A percentile compares a stretch with the other conserved stretches of the same genome.
Conservation (phyloP, 2,113 vertebrate genomes). For the Dinomys branickii region DNA sequence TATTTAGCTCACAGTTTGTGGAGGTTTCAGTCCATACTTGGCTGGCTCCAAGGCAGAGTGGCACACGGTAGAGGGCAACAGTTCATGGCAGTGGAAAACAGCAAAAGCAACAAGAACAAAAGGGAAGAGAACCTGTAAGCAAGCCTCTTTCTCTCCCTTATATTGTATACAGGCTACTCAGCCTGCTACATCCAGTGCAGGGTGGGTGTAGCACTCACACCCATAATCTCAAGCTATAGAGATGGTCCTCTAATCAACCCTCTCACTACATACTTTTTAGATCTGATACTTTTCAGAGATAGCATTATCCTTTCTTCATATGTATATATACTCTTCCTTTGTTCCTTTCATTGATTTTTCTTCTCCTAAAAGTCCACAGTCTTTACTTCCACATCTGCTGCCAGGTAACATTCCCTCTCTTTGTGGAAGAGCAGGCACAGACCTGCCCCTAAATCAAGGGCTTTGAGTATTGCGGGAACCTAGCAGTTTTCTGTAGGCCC, state of each 20-base stretch:
- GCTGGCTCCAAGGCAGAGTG: no score
- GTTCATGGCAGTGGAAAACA: no score
- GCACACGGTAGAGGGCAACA: no score
- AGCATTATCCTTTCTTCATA: not conserved
- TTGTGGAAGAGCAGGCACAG: not conserved
- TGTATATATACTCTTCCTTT: not conserved
- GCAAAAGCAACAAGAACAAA: no score
- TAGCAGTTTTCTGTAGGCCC: not conserved
- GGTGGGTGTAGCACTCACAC: no score
- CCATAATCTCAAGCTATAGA: not conserved
- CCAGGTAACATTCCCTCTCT: not conserved
- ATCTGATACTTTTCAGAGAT: not conserved
- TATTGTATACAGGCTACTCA: no score
- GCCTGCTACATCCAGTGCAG: no score
- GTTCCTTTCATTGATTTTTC: constrained; percentile 12
- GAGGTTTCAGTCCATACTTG: no score
- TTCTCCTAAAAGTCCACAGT: not conserved
- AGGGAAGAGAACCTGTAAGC: no score
- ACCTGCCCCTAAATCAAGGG: constrained; percentile 18
- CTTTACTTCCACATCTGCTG: not conserved
- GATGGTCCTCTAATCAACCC: not conserved
- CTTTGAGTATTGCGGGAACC: not conserved
- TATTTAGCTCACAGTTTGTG: no score
- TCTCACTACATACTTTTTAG: not conserved
- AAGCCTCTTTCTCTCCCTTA: no score